These are phyloP conservation scores for Protobothrops mucrosquamatus DNA, from an alignment of 2,113 vertebrate genomes.

Conservation along the genomic window DNA sequence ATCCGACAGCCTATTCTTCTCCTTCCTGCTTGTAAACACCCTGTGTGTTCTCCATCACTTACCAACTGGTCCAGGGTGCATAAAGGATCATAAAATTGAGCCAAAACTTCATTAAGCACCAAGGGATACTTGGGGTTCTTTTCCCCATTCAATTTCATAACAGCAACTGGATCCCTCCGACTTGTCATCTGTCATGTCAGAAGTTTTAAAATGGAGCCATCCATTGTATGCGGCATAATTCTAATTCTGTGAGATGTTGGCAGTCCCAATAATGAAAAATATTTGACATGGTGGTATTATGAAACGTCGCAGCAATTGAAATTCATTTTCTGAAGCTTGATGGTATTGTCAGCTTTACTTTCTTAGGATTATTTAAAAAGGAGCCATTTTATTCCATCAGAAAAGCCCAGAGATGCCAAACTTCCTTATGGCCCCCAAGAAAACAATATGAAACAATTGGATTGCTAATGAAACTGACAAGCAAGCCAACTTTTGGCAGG, in stretches of 20 bases:
- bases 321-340: conserved; percentile 38
- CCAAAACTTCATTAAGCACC: conserved; percentile 39
- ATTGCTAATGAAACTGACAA: conserved; percentile 56
- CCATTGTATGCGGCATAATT: background rate
- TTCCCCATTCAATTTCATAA: background rate
- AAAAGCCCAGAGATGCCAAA: conserved; percentile 34
- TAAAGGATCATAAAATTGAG: conserved; percentile 38
- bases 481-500: conserved; percentile 19
- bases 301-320: background rate
- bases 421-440: conserved; percentile 21
- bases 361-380: conserved; percentile 27
- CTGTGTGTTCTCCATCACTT: conserved; percentile 44
- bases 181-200: background rate
- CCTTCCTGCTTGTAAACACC: conserved; percentile 48
- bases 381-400: conserved; percentile 4
- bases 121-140: background rate
- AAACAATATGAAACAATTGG: conserved; percentile 25
- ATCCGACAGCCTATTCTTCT: conserved; percentile 62
- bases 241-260: conserved; percentile 11
- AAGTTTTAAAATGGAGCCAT: background rate
- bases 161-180: background rate
- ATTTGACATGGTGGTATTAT: background rate
- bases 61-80: conserved; percentile 37
- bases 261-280: conserved; percentile 19
- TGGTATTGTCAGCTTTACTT: conserved; percentile 29